Evolutionary conservation across 2,888 invertebrate species (phyloP).

Genomic region (Caenorhabditis sp.): DNA sequence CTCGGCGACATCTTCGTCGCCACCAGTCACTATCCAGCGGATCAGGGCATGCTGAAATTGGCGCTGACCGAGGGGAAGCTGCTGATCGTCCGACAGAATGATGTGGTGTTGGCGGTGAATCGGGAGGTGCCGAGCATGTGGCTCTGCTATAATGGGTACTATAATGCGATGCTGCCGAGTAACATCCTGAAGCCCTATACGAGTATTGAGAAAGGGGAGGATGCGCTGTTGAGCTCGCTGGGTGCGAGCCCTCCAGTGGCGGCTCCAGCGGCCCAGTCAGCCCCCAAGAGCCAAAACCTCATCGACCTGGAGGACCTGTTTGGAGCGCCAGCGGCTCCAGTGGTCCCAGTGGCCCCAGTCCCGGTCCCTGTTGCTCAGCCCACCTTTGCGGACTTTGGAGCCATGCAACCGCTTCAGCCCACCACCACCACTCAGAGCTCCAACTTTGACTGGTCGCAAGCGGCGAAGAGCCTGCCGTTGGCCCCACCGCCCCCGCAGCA

Average conservation of each 20-base stretch:
- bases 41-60: constrained; percentile 57
- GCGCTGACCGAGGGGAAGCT: constrained; percentile 58
- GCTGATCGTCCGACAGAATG: constrained; percentile 67
- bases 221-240: background rate
- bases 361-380: constrained; percentile 17
- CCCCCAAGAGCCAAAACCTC: constrained; percentile 64
- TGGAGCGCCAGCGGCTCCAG: constrained; percentile 31
- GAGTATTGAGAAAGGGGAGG: constrained; percentile 49
- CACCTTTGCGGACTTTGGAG: background rate
- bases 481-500: constrained; percentile 33
- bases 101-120: constrained; percentile 68
- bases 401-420: constrained; percentile 26
- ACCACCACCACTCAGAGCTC: background rate
- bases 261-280: background rate
- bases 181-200: constrained; percentile 61
- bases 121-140: constrained; percentile 66
- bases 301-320: constrained; percentile 70
- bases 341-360: background rate
- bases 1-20: constrained; percentile 64
- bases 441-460: constrained; percentile 26
- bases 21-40: constrained; percentile 54
- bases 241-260: background rate
- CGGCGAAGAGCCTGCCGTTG: constrained; percentile 24
- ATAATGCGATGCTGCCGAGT: constrained; percentile 70
- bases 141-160: constrained; percentile 73